These are phyloP conservation scores for Eremophila alpestris DNA, from an alignment of 2,797 vertebrate species.

Conservation along the genomic window DNA sequence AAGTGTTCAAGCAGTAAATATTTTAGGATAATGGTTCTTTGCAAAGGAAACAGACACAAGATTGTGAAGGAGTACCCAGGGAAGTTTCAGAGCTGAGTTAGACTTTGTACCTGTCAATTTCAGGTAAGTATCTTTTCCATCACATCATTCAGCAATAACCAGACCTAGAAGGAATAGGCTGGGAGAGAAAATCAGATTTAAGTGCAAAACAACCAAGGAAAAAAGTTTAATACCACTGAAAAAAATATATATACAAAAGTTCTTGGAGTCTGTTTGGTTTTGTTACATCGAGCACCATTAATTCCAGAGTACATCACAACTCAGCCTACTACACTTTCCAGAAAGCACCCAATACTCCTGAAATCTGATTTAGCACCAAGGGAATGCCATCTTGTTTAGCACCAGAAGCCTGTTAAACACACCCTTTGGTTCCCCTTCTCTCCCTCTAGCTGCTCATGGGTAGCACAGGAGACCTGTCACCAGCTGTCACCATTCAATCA, in stretches of 20 bases:
- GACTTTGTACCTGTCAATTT: background rate
- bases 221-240: slow-evolving; percentile 67
- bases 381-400: slow-evolving; percentile 51
- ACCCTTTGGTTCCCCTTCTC: background rate
- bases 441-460: background rate
- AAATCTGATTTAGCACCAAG: slow-evolving; percentile 65
- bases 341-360: slow-evolving; percentile 53
- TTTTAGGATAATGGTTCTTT: background rate
- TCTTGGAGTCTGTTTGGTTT: slow-evolving; percentile 40
- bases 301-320: slow-evolving; percentile 54
- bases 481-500: background rate
- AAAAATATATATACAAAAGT: slow-evolving; percentile 45
- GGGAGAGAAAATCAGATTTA: slow-evolving; percentile 20
- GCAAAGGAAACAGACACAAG: background rate
- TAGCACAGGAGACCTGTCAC: background rate
- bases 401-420: slow-evolving; percentile 49
- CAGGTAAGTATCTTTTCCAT: background rate
- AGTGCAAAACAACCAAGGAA: slow-evolving; percentile 61
- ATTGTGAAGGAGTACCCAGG: background rate
- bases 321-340: background rate
- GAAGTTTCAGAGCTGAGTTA: background rate
- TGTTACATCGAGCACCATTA: slow-evolving; percentile 67
- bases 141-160: background rate
- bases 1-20: background rate
- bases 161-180: background rate